Evolutionary conservation across 1,140 invertebrate genomes (phyloP).

Genomic region (Papilio polytes): DNA sequence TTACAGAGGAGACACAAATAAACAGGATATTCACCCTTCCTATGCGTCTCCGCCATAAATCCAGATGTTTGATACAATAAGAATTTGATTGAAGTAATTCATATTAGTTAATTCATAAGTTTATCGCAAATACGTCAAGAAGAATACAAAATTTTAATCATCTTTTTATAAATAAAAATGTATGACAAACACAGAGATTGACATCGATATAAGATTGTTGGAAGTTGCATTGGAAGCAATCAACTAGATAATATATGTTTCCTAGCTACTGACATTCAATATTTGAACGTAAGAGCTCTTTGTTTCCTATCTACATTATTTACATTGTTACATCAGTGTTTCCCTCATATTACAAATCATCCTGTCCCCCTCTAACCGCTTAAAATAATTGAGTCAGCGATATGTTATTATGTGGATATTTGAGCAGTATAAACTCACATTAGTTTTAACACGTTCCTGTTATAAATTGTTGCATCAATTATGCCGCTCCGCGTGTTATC

Average conservation of each 20-base stretch:
- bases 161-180: too few relatives aligned
- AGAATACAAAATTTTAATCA: too few relatives aligned
- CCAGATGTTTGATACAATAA: too few relatives aligned
- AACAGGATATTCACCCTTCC: too few relatives aligned
- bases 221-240: not conserved
- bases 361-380: not conserved
- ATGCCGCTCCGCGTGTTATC: not conserved
- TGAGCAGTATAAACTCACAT: not conserved
- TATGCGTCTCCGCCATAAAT: too few relatives aligned
- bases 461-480: conserved; percentile 21
- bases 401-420: not conserved
- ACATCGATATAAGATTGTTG: not conserved
- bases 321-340: not conserved
- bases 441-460: conserved; percentile 7
- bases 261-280: conserved; percentile 5
- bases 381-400: not conserved
- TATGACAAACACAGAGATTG: too few relatives aligned
- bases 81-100: too few relatives aligned
- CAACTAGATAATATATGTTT: not conserved
- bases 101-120: too few relatives aligned
- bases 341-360: not conserved
- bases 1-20: too few relatives aligned
- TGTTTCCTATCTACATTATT: conserved; percentile 17
- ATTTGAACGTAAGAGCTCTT: not conserved
- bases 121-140: too few relatives aligned